These are phyloP conservation scores for Dipodomys spectabilis DNA, from an alignment of 2,113 vertebrate species.

Conservation along the genomic window DNA sequence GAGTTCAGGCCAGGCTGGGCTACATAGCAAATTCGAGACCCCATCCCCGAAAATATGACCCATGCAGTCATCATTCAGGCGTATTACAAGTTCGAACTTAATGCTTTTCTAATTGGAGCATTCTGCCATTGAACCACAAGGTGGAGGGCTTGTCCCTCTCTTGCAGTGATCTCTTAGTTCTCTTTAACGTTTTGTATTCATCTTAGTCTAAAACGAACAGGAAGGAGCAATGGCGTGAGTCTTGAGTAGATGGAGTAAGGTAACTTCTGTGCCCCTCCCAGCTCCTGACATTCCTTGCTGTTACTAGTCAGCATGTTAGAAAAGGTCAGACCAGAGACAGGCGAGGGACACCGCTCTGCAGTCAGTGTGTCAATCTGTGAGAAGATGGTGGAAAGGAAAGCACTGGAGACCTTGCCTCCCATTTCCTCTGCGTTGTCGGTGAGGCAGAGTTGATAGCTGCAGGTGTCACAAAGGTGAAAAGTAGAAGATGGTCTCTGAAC, in stretches of 20 bases:
- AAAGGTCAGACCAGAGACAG: background rate
- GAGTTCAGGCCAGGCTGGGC: background rate
- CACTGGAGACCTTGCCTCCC: background rate
- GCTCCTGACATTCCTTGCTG: background rate
- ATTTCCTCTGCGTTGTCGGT: background rate
- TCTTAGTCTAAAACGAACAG: background rate
- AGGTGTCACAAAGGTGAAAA: background rate
- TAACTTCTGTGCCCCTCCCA: background rate
- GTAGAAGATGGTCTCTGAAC: background rate
- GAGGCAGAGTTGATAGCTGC: background rate
- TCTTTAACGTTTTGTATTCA: too few species aligned
- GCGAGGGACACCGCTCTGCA: background rate
- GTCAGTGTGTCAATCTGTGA: background rate
- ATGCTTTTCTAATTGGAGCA: background rate
- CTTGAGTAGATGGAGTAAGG: background rate
- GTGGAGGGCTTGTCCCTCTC: slow-evolving; percentile 72
- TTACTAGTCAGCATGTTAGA: background rate
- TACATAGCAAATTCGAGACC: background rate
- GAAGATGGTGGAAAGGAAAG: background rate
- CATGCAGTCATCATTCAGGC: background rate
- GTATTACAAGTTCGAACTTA: background rate
- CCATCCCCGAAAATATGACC: background rate
- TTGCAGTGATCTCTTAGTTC: too few species aligned
- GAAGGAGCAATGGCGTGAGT: background rate
- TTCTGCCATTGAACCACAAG: slow-evolving; percentile 79